Evolutionary conservation across 2,888 invertebrate genomes (phyloP), one percentile per base, ranked within the genome.

Genomic region (Merodon equestris): DNA sequence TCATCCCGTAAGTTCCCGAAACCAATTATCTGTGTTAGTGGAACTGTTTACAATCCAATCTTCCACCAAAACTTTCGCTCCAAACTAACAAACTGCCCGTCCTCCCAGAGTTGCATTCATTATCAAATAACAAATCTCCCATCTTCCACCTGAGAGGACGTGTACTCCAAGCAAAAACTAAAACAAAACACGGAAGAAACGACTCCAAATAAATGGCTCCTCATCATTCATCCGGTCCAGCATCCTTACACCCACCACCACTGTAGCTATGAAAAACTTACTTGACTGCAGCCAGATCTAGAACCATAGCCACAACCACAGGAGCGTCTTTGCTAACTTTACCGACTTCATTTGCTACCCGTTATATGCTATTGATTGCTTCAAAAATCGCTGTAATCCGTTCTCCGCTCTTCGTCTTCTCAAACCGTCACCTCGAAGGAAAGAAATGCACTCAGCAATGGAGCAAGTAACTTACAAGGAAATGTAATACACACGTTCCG

Each of bases 301-400:
- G 47, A 56, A 61, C 53, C 61, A 53, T 45, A 18, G 12, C 45
- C 19, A 40, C 45, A 19, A 56, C 54, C 73, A 38, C 47, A 45
- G 14, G 47, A 12, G 40, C 27, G 2, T 27, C 27, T 34, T 10
- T 50, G 50, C 51, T 63, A 63, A 61, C 73, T 67, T 67, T 67
- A 79, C 73, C 68, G 63, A 79, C 79, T 79, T 79, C 79, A 74
- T 79, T 79, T 79, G 79, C 73, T 64, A 74, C 54, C 63, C 67
- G 73, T 79, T 73, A 79, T 79, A 58, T 63, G 40, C 57, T 56
- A 79, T 74, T 79, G 79, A 79, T 79, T 79, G 73, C 73, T 68
- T 68, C 73, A 79, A 73, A 79, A 63, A 79, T 68, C 64, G 58
- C 64, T 73, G 64, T 68, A 79, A 73, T 79, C 79, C 63, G 63